Evolutionary conservation across 2,888 invertebrate genomes (phyloP), one percentile per base, ranked within the genome.

Genomic region (Dendrolimus pini): DNA sequence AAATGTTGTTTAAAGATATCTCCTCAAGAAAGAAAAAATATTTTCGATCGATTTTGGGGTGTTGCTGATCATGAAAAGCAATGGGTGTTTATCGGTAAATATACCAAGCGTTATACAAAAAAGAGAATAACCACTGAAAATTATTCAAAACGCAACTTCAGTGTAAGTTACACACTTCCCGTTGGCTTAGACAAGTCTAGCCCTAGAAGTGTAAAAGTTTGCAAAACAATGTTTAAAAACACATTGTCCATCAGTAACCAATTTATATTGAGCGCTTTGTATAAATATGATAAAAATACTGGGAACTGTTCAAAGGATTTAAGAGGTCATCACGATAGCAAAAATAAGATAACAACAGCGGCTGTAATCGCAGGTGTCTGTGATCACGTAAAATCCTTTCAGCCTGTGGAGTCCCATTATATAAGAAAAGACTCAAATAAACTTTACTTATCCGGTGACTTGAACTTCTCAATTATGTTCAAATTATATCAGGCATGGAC

Each of bases 401-500:
- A 61, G 41, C 62, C 59, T 10, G 56, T 61, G 14, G 60, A 60
- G 55, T 60, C 61, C 14, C 61, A 61, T 12, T 61, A 63, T 18
- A 60, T 58, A 0, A 61, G 63, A 52, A 61, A 63, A 61, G 57
- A 55, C 53, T 54, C 41, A 53, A 60, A 56, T 53, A 63, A 63
- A 59, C 55, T 62, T 53, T 64, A 64, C 52, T 53, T 64, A 14
- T 60, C 61, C 54, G 58, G 57, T 52, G 52, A 53, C 9, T 54
- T 64, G 9, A 59, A 41, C 13, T 54, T 66, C 7, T 54, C 9
- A 30, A 64, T 59, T 30, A 61, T 64, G 60, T 64, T 62, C 62
- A 10, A 52, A 30, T 42, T 66, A 52, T 64, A 64, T 18, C 18
- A 18, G 18, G 18, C 18, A 18, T 18, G 18, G 18, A 18, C 18